phyloP scores from a whole-genome alignment of 2,113 vertebrate genomes.

The Daboia siamensis region DNA sequence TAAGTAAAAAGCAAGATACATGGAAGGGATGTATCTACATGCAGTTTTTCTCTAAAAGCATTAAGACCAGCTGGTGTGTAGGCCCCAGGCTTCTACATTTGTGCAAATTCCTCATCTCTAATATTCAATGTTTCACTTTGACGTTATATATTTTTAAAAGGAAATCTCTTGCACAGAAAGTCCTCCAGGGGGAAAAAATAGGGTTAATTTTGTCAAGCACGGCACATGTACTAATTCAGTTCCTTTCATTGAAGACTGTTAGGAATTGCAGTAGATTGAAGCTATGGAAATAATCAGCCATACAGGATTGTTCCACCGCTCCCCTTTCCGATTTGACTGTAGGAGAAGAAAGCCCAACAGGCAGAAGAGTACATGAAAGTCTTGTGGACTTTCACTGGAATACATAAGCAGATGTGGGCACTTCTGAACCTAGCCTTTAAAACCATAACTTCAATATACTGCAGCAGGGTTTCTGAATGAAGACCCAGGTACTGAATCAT shows the following conservation, averaged over 20 bases:
- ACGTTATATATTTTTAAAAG: background rate
- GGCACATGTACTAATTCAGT: background rate
- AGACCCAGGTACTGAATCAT: background rate
- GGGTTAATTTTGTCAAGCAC: background rate
- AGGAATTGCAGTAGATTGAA: slow-evolving; percentile 3
- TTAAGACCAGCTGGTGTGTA: background rate
- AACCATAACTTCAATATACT: background rate
- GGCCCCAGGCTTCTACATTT: background rate
- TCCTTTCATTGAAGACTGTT: background rate
- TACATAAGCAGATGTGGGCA: slow-evolving; percentile 10
- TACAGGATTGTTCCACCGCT: background rate
- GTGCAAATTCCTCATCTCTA: background rate
- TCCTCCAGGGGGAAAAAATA: slow-evolving; percentile 44
- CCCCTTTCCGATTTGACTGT: background rate
- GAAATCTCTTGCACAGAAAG: slow-evolving; percentile 49
- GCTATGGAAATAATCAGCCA: slow-evolving; percentile 5
- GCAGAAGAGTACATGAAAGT: slow-evolving; percentile 25
- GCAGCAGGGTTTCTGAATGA: background rate
- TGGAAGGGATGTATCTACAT: background rate
- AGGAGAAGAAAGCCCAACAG: background rate
- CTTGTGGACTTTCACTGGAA: slow-evolving; percentile 9
- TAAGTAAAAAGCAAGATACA: background rate
- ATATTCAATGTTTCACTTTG: slow-evolving; percentile 39
- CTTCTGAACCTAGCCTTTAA: background rate
- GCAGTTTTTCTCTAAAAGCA: background rate